Conservation (phyloP, 2,113 vertebrate genomes). For the Charadrius vociferus region DNA sequence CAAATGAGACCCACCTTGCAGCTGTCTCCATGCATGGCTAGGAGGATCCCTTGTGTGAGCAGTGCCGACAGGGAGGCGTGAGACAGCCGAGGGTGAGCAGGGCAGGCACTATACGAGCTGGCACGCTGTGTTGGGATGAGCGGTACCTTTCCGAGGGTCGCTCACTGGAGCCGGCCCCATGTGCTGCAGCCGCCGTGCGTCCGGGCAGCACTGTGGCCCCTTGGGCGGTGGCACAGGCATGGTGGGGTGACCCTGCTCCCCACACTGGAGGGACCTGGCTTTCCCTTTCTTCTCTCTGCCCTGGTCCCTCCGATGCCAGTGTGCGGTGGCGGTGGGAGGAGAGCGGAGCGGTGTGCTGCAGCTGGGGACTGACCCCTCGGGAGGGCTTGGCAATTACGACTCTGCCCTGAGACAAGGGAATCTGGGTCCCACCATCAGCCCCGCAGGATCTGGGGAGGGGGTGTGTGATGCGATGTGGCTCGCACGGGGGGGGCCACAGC, state of each 20-base stretch:
- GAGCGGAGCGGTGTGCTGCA: neutral
- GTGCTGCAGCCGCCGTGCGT: accelerated
- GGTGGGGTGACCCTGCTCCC: accelerated
- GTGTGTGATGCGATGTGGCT: neutral
- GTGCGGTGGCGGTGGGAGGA: neutral
- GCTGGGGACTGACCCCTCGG: neutral
- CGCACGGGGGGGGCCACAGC: accelerated
- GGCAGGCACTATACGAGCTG: neutral
- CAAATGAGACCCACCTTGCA: accelerated
- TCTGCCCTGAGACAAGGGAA: neutral
- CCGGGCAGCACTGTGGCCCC: accelerated
- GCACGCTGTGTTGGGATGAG: accelerated
- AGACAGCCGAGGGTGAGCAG: neutral
- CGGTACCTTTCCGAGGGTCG: accelerated
- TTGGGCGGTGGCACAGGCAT: neutral
- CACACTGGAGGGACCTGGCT: accelerated
- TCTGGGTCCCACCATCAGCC: neutral
- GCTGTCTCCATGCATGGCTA: accelerated
- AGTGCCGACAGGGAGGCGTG: accelerated
- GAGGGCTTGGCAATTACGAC: neutral
- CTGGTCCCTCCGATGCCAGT: neutral
- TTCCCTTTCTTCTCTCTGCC: neutral
- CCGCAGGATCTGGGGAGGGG: too few species aligned
- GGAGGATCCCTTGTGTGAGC: neutral
- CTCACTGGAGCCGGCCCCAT: accelerated